Evolutionary conservation across 1,140 invertebrate genomes (phyloP), one percentile per base, ranked within the genome.

Genomic region (Metopolophium dirhodum): DNA sequence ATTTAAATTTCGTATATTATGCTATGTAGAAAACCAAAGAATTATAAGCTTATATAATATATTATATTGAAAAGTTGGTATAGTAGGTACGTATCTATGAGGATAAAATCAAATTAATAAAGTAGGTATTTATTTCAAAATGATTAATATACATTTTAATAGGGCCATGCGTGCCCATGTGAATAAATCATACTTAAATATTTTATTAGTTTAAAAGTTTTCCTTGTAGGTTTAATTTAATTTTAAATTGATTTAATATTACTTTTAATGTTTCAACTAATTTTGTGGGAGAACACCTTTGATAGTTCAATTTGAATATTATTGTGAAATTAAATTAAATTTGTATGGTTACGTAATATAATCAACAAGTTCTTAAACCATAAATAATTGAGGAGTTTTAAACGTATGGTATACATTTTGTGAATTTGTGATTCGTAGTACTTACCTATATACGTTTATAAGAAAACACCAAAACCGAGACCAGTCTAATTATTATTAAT

Each of bases 231-330:
- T 77, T 77, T 18, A 77, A n/a, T 77, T 77, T 77, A n/a, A 30
- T 77, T 77, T n/a, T 77, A n/a, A 77, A 77, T 77, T 77, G n/a
- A n/a, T 77, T 61, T 61, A 61, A 77, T n/a, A 77, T 77, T 77
- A 77, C 30, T 77, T 77, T 77, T 77, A 77, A 77, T n/a, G 30
- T 18, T 18, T n/a, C n/a, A n/a, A n/a, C 61, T 77, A 77, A 77
- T 77, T 68, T 77, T 35, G 30, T 77, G 61, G 14, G 18, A 20
- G 6, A 77, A 77, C 61, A 77, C 61, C 23, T 77, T n/a, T 77
- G 18, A 77, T 77, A 68, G 30, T n/a, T 77, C 4, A n/a, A 18
- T n/a, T 77, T 77, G 1, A 77, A n/a, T 77, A 77, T 18, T 77
- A 77, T n/a, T 77, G 30, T n/a, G 30, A n/a, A 77, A n/a, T 77